A percentile compares a stretch with the other conserved stretches of the same genome.
Conservation (phyloP, 2,113 vertebrate genomes). For the Oreochromis niloticus region DNA sequence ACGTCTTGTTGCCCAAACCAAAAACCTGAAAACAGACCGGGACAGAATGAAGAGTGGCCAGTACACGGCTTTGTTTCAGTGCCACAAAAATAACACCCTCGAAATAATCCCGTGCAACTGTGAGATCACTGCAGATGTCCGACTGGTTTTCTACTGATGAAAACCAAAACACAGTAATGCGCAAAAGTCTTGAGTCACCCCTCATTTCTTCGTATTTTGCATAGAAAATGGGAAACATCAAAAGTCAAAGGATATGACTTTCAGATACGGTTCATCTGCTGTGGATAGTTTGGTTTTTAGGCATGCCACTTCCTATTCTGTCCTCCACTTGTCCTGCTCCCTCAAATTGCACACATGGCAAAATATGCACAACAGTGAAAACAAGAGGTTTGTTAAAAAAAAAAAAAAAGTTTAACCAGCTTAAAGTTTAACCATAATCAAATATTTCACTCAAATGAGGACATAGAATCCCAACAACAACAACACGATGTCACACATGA, state of each 20-base stretch:
- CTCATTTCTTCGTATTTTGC: not conserved
- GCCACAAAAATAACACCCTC: not conserved
- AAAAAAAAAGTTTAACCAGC: not conserved
- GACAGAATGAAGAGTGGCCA: not conserved
- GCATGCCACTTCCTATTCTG: not conserved
- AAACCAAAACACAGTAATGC: not conserved
- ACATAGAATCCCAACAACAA: not conserved
- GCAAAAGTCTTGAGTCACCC: not conserved
- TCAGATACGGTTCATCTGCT: not conserved
- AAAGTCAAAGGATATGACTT: not conserved
- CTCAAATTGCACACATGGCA: not conserved
- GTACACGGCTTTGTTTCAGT: not conserved
- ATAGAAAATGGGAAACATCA: not conserved
- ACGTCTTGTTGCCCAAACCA: conserved; percentile 94
- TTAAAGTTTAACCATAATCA: not conserved
- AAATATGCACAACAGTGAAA: not conserved
- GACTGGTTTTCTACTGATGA: not conserved
- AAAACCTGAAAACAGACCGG: conserved; percentile 79
- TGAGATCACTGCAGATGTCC: not conserved
- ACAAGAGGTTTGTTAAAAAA: not conserved
- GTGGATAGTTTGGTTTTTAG: not conserved
- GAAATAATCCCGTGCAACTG: not conserved
- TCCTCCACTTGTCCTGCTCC: not conserved
- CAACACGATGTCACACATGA: not conserved
- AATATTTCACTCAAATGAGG: not conserved